Evolutionary conservation across 2,888 invertebrate species (phyloP).

Genomic region (Fabriciana adippe): DNA sequence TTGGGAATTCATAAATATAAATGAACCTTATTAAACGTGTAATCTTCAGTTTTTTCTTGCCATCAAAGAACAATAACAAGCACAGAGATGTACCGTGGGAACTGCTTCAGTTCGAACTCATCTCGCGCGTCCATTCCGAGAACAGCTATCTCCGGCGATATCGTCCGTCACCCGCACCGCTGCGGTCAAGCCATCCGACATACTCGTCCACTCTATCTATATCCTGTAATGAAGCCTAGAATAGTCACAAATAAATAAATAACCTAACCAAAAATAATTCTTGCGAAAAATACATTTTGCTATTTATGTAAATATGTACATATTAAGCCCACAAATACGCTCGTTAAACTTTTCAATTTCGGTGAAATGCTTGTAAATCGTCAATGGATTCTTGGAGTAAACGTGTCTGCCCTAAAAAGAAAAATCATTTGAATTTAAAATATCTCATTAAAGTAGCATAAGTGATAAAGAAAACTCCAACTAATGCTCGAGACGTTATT

Average conservation of each 20-base stretch:
- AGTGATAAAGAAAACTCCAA: neutral
- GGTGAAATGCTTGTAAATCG: too few species aligned
- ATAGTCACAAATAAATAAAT: too few species aligned
- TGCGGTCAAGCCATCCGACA: too few species aligned
- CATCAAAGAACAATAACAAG: slow-evolving; percentile 3
- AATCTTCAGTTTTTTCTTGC: neutral
- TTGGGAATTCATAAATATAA: neutral
- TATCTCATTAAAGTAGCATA: neutral
- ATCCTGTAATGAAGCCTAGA: too few species aligned
- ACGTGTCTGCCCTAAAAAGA: too few species aligned
- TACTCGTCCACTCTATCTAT: too few species aligned
- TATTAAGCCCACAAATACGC: too few species aligned
- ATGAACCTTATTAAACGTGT: neutral
- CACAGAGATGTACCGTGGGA: slow-evolving; percentile 18
- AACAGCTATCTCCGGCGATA: slow-evolving; percentile 15
- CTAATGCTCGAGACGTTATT: slow-evolving; percentile 2
- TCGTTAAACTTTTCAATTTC: too few species aligned
- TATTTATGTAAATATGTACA: too few species aligned
- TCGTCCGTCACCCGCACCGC: slow-evolving; percentile 8
- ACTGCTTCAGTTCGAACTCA: neutral
- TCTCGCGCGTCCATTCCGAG: slow-evolving; percentile 10
- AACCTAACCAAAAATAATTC: too few species aligned
- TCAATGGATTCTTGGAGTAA: too few species aligned
- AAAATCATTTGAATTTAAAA: neutral
- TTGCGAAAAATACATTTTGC: too few species aligned